These are phyloP conservation scores for Cydia amplana DNA, from an alignment of 1,140 invertebrate genomes.

Conservation along the genomic window DNA sequence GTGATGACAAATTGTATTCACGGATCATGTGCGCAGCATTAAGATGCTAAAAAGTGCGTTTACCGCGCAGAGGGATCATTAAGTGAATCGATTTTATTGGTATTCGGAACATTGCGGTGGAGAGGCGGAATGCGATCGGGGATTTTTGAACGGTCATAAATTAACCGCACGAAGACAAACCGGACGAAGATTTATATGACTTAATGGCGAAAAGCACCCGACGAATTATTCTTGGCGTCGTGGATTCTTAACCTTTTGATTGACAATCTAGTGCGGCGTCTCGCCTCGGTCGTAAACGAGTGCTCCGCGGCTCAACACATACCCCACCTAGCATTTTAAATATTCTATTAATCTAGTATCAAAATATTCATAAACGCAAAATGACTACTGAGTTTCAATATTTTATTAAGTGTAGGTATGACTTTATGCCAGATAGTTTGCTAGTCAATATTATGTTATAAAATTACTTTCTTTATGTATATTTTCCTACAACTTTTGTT, in stretches of 20 bases:
- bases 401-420: too few relatives aligned
- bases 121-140: conserved; percentile 22
- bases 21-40: background rate
- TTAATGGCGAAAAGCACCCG: conserved; percentile 36
- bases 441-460: background rate
- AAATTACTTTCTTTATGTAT: background rate
- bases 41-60: conserved; percentile 9
- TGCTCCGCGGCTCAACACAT: background rate
- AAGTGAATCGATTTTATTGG: conserved; percentile 30
- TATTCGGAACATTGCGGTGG: conserved; percentile 24
- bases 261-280: conserved; percentile 22
- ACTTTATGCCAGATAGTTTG: background rate
- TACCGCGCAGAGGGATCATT: conserved; percentile 18
- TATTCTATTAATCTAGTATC: background rate
- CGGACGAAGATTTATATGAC: conserved; percentile 39
- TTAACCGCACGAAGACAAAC: conserved; percentile 36
- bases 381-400: background rate
- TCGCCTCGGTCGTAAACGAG: conserved; percentile 9
- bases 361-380: background rate
- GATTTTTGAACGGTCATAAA: conserved; percentile 40
- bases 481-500: too few relatives aligned
- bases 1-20: conserved; percentile 20
- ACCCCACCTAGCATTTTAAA: background rate
- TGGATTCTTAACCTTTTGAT: conserved; percentile 31
- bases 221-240: conserved; percentile 25